A percentile compares a stretch with the other conserved stretches of the same genome.
phyloP scores from a whole-genome alignment of 2,888 invertebrate species.

The Adineta ricciae region DNA sequence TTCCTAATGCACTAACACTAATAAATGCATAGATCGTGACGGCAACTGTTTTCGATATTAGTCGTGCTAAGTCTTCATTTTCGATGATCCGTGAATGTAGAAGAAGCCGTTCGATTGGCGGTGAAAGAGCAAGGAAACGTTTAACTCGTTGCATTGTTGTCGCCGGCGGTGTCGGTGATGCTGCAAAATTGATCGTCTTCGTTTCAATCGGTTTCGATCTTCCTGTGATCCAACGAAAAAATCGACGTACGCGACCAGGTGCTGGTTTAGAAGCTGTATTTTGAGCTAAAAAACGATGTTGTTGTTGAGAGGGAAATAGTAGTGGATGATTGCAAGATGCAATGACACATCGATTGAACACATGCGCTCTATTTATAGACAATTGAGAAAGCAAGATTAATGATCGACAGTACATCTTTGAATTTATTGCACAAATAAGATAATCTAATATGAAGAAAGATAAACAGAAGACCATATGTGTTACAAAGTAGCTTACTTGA shows the following conservation, averaged over 20 bases:
- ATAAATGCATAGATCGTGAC: neutral
- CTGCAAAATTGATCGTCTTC: neutral
- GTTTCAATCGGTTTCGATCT: neutral
- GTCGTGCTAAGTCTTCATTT: neutral
- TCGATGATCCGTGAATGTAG: neutral
- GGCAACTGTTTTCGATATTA: neutral
- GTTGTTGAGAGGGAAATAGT: neutral
- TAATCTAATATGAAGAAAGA: neutral
- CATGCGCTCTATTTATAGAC: neutral
- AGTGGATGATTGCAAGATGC: neutral
- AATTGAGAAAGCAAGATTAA: neutral
- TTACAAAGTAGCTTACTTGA: neutral
- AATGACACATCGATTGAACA: neutral
- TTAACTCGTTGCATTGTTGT: neutral
- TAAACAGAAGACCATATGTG: neutral
- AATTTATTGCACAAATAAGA: neutral
- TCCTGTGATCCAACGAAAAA: neutral
- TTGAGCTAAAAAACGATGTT: neutral
- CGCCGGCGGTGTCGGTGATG: neutral
- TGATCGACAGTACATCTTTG: neutral
- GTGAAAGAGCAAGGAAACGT: neutral
- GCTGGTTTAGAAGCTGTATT: neutral
- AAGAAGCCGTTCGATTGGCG: neutral
- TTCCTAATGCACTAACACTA: neutral
- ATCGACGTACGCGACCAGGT: neutral